Conservation (phyloP, 2,797 vertebrate genomes). For the Phrynocephalus forsythii region DNA sequence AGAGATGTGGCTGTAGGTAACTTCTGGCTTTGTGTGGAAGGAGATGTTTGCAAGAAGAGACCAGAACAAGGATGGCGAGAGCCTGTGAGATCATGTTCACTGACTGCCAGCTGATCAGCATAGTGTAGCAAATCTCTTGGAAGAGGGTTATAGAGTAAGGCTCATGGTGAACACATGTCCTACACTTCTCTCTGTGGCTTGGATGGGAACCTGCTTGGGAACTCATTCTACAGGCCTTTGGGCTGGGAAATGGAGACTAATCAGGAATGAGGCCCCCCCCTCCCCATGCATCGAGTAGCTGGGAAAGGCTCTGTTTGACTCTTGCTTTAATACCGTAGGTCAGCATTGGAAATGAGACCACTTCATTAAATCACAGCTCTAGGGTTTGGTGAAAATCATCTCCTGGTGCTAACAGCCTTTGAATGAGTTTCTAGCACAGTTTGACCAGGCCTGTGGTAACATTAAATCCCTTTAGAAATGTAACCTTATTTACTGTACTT, state of each 20-base stretch:
- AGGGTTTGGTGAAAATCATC: not conserved
- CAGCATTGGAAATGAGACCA: not conserved
- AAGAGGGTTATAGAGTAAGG: not conserved
- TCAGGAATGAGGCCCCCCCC: not conserved
- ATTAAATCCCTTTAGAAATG: conserved; percentile 1
- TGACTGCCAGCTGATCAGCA: not conserved
- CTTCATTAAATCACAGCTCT: not conserved
- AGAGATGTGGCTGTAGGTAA: not conserved
- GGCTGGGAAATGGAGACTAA: not conserved
- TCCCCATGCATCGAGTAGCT: not conserved
- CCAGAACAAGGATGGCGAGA: not conserved
- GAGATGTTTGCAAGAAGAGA: not conserved
- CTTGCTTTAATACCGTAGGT: not conserved
- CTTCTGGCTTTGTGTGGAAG: not conserved
- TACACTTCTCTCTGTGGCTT: not conserved
- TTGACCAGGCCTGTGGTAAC: not conserved
- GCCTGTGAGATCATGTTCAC: too few relatives aligned
- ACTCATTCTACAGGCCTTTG: not conserved
- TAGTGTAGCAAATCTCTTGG: not conserved
- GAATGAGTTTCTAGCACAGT: conserved; percentile 18
- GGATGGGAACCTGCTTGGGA: not conserved
- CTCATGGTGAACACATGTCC: not conserved
- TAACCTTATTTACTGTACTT: not conserved
- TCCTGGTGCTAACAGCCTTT: not conserved
- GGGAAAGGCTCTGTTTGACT: not conserved